Evolutionary conservation across 2,113 vertebrate species (phyloP).

Genomic region (Rhinopomastus cyanomelas): DNA sequence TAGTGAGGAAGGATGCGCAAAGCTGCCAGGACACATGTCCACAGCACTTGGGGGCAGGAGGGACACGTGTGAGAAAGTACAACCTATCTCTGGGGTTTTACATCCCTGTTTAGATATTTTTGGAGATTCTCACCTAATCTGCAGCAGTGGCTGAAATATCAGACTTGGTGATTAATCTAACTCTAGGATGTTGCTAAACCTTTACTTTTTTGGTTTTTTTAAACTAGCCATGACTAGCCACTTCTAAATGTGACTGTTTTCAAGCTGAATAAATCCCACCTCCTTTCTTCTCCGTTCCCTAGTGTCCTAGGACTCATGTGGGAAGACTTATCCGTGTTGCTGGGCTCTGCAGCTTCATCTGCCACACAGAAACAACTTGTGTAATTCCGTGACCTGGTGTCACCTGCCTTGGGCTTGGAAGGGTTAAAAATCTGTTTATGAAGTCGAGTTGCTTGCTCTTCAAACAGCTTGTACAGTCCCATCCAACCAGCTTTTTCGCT

Average conservation of each 20-base stretch:
- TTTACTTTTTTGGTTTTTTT: neutral
- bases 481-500: neutral
- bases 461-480: neutral
- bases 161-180: neutral
- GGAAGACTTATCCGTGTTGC: neutral
- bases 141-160: neutral
- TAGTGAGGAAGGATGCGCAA: neutral
- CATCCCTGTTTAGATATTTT: neutral
- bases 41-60: too few species aligned
- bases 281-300: neutral
- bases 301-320: neutral
- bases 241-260: neutral
- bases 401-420: neutral
- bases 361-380: neutral
- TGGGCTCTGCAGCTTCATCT: neutral
- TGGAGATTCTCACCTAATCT: neutral
- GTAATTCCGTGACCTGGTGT: neutral
- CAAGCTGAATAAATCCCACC: neutral
- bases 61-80: neutral
- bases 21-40: neutral
- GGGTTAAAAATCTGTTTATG: conserved; percentile 7
- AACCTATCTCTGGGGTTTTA: neutral
- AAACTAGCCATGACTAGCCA: neutral
- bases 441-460: neutral
- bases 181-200: neutral